Percentiles rank a stretch among this genome's conserved stretches.
Evolutionary conservation across 1,140 invertebrate species (phyloP).

Genomic region (Paralvinella palmiformis): DNA sequence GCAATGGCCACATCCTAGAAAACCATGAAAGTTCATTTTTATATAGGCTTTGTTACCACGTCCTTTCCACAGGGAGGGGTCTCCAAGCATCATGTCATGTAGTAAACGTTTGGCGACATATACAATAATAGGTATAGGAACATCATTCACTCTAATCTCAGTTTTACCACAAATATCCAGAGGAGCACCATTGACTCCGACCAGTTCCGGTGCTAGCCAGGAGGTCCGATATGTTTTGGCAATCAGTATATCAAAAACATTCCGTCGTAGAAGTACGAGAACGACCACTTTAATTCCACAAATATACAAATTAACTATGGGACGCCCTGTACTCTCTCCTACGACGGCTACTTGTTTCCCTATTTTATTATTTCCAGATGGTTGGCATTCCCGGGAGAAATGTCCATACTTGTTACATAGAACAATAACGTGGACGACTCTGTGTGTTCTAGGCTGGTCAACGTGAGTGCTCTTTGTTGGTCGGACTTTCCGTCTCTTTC

Average conservation of each 20-base stretch:
- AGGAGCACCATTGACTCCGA: background rate
- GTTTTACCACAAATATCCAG: background rate
- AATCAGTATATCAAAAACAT: no score
- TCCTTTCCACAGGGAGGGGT: background rate
- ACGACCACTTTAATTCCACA: no score
- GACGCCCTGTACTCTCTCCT: background rate
- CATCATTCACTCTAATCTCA: background rate
- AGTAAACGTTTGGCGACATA: background rate
- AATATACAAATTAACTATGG: no score
- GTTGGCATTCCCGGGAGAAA: background rate
- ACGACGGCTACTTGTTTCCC: background rate
- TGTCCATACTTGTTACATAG: background rate
- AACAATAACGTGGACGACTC: no score
- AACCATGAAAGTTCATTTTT: background rate
- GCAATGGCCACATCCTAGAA: background rate
- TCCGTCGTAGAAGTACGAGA: no score
- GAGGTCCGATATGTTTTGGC: no score
- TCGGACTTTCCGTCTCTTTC: no score
- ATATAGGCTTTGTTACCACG: background rate
- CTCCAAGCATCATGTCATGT: background rate
- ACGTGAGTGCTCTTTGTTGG: no score
- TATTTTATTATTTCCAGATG: background rate
- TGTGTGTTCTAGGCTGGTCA: no score
- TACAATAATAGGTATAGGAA: background rate
- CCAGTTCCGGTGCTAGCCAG: no score